Base-by-base conservation (phyloP, 2,113 vertebrate genomes). In the Ammospiza nelsoni region DNA sequence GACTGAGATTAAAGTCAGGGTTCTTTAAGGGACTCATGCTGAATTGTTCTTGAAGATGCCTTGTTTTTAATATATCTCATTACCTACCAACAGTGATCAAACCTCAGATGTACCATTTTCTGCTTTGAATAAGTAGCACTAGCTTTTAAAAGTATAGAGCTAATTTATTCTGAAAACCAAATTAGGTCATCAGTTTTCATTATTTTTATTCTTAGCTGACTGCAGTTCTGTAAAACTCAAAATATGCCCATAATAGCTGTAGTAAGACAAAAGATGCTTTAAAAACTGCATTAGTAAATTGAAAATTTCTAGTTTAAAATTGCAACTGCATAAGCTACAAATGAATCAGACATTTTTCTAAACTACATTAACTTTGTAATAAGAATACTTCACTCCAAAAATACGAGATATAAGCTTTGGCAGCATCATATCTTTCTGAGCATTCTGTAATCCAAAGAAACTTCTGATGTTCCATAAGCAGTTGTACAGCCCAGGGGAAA, bases 41-140 rank as follows among this genome's bases (percentile, higher is more conserved):
- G 51, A 84, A 80, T 77, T 85, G 35, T 41, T 35, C 29, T 62
- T 75, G 44, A 77, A 77, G 59, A 63, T 84, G 21, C 51, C 68
- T 77, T 90, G 20, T 6, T 67, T 95, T 78, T 61, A 84, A 72
- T 87, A 23, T 61, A 49, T 92, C 55, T 90, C 12, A 15, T 87
- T 96, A 85, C 33, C 39, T 93, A 57, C 89, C 52, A 93, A 63
- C 13, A 78, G 44, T 68, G 61, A 63, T 84, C 55, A 89, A 78
- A 78, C 39, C 61, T 84, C 86, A 89, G 37, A 75, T 84, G 61
- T 81, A 55, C 21, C 49, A 22, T 95, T 87, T 92, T 94, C 61
- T 87, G 61, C 66, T 71, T 78, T 51, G 48, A 75, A 13, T 57
- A 86, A 95, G 35, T 41, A 92, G 35, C n/a, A 25, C 35, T n/a